Evolutionary conservation across 2,888 invertebrate species (phyloP).

Genomic region (Drosophila koepferae): DNA sequence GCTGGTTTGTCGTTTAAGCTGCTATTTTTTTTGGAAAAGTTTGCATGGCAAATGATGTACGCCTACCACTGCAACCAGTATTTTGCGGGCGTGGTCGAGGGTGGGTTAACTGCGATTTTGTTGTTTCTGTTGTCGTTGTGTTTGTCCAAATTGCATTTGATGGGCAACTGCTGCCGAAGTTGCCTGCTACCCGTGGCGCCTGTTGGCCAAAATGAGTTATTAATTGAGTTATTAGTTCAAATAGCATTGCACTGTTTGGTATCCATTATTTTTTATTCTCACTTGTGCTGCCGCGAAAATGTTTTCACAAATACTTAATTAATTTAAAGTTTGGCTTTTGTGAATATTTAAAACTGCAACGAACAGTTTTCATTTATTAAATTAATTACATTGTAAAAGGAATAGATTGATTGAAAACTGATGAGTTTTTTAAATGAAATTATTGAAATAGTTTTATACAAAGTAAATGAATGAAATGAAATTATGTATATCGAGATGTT

Average conservation of each 20-base stretch:
- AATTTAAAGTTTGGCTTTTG: neutral
- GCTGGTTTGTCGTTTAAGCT: constrained; percentile 59
- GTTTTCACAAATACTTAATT: constrained; percentile 6
- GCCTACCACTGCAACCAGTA: constrained; percentile 43
- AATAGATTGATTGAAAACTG: neutral
- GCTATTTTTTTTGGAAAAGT: constrained; percentile 60
- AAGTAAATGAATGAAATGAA: neutral
- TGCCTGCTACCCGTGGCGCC: constrained; percentile 6
- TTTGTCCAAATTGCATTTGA: constrained; percentile 55
- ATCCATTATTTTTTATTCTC: constrained; percentile 7
- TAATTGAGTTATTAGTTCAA: constrained; percentile 74
- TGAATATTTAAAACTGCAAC: neutral
- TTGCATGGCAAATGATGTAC: constrained; percentile 49
- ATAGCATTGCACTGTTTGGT: constrained; percentile 43
- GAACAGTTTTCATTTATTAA: neutral
- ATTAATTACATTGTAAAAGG: neutral
- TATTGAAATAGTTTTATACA: too few relatives aligned
- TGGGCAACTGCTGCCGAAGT: constrained; percentile 44
- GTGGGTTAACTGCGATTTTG: constrained; percentile 31
- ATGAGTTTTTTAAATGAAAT: too few relatives aligned
- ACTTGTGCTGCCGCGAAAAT: neutral
- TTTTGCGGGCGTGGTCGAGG: constrained; percentile 26
- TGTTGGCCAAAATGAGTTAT: constrained; percentile 67
- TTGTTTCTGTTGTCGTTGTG: constrained; percentile 1
- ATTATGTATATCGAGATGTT: too few relatives aligned